Evolutionary conservation across 2,113 vertebrate species (phyloP), one percentile per base, ranked within the genome.

Genomic region (Condylura cristata): DNA sequence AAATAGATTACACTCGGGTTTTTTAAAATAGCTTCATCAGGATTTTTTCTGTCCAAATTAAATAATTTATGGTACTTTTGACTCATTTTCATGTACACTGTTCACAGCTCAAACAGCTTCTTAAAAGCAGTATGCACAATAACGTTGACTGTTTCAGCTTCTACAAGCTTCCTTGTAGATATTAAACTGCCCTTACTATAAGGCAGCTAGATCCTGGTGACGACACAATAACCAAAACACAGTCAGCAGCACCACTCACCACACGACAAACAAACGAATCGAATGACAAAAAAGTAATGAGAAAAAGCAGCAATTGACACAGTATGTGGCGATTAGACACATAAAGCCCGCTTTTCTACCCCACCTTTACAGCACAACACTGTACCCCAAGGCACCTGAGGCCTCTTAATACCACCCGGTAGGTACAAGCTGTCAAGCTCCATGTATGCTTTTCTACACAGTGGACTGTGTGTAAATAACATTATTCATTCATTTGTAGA

Each of bases 371-470:
- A 98, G 86, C 94, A 94, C 94, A 89, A 95, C 97, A 97, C 95
- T 96, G 97, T 96, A 97, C 97, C 96, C 97, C 97, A 98, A 98
- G 98, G 98, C 97, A 98, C 97, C 96, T 95, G 86, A 85, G 95
- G 96, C 97, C 97, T 97, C 97, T 39, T 60, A 97, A 94, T 96
- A 96, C 97, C 97, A 96, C 93, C 96, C 96, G 93, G 97, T 96
- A 98, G 93, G 97, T 96, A 98, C 98, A 98, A 90, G 81, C 96
- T 91, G 96, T 97, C 28, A 97, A 97, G 97, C 97, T 96, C 97
- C 98, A 84, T 32, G 91, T 92, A 90, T 16, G 90, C 97, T 97
- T 97, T 97, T 97, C 97, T 97, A 97, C 97, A 98, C 96, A 97
- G 98, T 96, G 97, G 95, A 98, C 97, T 96, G 92, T 79, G 46